Conservation (phyloP, 2,888 invertebrate genomes). For the Drosophila neonasuta region DNA sequence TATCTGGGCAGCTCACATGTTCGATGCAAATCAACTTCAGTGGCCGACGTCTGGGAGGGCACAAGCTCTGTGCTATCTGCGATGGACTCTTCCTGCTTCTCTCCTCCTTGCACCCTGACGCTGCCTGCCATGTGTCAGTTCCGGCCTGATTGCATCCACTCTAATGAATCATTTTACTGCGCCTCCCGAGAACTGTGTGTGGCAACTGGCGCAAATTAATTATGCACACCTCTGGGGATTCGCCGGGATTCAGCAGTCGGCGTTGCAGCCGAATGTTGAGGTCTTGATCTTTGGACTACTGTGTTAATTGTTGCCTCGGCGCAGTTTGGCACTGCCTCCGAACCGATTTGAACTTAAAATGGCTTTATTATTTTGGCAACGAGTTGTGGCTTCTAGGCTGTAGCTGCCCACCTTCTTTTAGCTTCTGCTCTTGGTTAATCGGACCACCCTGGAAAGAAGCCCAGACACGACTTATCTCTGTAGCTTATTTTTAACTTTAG, state of each 20-base stretch:
- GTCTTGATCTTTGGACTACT: slow-evolving; percentile 82
- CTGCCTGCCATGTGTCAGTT: slow-evolving; percentile 68
- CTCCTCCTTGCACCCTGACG: not conserved
- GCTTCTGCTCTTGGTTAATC: slow-evolving; percentile 60
- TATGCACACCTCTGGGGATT: slow-evolving; percentile 78
- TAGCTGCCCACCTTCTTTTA: slow-evolving; percentile 48
- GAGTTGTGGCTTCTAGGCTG: slow-evolving; percentile 10
- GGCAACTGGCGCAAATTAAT: slow-evolving; percentile 79
- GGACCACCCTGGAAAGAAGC: slow-evolving; percentile 64
- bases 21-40: slow-evolving; percentile 78
- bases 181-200: slow-evolving; percentile 43
- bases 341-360: slow-evolving; percentile 74
- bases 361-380: slow-evolving; percentile 69
- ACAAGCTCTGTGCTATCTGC: slow-evolving; percentile 42
- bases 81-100: slow-evolving; percentile 27
- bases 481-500: slow-evolving; percentile 49
- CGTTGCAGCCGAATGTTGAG: slow-evolving; percentile 56
- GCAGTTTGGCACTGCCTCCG: slow-evolving; percentile 32
- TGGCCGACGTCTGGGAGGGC: slow-evolving; percentile 58
- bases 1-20: slow-evolving; percentile 71
- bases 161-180: slow-evolving; percentile 80
- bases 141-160: slow-evolving; percentile 73
- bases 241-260: slow-evolving; percentile 23
- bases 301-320: slow-evolving; percentile 80
- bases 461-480: slow-evolving; percentile 50